Evolutionary conservation across 2,113 vertebrate genomes (phyloP), one percentile per base, ranked within the genome.

Genomic region (Blennius ocellaris): DNA sequence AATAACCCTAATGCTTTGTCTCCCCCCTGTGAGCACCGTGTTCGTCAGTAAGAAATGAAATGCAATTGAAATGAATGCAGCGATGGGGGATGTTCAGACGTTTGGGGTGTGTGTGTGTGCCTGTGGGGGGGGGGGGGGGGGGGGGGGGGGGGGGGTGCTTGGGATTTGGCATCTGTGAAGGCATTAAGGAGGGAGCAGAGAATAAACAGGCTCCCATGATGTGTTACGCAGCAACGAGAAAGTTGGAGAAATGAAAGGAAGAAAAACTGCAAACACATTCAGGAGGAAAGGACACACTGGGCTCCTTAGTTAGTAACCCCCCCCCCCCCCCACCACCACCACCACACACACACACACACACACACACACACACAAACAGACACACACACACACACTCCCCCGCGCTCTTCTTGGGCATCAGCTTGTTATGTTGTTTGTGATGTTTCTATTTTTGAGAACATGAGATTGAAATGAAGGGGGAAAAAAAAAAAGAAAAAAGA

Each of bases 1-100:
- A 76, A 83, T 81, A 89, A 87, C 83, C 80, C 72, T 76, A 81
- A 88, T 87, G 82, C 80, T 83, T 55, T 78, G 76, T 63, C 80
- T 80, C 65, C 82, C 82, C 84, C 83, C 53, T 69, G 84, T 82
- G 87, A 82, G 67, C 45, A 49, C 38, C 11, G 54, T 69, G 80
- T 83, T 82, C 83, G 85, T 83, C 74, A 73, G 64, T 67, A 71
- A 67, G 64, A 84, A 86, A 85, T 83, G 17, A 83, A 90, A 82
- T 79, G 68, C 62, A 85, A 67, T 63, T 70, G 68, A 83, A 90
- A 86, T 69, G 73, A 75, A 90, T 83, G 84, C 84, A 79, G 77
- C 81, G 59, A 85, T 71, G 63, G 67, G 41, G 50, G 55, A 52
- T 69, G 78, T 50, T 75, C 63, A 72, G 69, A 84, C 59, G 58